Base-by-base conservation (phyloP, 1,140 invertebrate species). In the Cydia strobilella region DNA sequence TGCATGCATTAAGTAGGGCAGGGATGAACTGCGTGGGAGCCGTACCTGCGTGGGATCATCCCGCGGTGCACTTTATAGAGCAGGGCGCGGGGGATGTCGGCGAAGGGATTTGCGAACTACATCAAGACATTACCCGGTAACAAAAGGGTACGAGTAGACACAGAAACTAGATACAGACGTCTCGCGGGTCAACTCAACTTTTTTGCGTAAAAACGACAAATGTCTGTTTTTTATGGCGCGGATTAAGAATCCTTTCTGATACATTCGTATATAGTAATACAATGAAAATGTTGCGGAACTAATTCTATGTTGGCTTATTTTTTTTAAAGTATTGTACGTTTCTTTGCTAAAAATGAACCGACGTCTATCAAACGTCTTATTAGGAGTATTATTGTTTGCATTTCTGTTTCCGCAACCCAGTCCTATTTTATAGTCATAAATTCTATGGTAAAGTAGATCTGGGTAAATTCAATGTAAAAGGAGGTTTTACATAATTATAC, bases 51-150 rank as follows among this genome's bases (percentile, higher is more conserved):
- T 10, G 65, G 27, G 65, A n/a, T 10, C 35, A 69, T 35, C 63
- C 27, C 63, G 63, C 3, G 10, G 10, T 1, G 63, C 63, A 59
- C 20, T 59, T 59, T 59, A 10, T 23, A 10, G 20, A 10, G 20
- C 63, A 51, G 59, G 59, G 59, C 27, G 63, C 63, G 63, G 63
- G 48, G 63, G n/a, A 54, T 23, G 9, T 10, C 25, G 63, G 63
- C 63, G 54, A 65, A 65, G 63, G 63, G 63, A 35, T 65, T 59
- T 59, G 54, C 54, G 54, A 59, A 59, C 54, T 59, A 59, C 54
- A 59, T 59, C 54, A 59, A 59, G 54, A 59, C 54, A 23, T 59
- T 59, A 23, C 54, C 10, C 18, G 20, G 18, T 23, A 59, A 59
- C 54, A 59, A 59, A 59, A 23, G 27, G 65, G 65, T n/a, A n/a